phyloP scores from a whole-genome alignment of 2,113 vertebrate species.

The Bolborhynchus lineola region DNA sequence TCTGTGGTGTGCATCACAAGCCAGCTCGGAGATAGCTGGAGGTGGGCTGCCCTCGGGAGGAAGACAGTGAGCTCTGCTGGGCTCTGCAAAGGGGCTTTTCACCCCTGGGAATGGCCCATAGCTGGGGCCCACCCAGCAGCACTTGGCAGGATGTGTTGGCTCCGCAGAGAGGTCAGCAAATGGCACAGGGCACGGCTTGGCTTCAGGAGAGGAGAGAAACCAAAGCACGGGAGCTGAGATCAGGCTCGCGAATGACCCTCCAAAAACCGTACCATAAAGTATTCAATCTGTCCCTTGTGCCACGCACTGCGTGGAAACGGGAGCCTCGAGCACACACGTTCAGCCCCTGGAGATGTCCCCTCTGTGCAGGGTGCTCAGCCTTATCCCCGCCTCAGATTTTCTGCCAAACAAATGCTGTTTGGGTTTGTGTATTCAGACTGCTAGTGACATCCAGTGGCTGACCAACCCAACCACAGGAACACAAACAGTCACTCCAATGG shows the following conservation, averaged over 20 bases:
- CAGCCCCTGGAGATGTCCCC: background rate
- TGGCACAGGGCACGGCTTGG: background rate
- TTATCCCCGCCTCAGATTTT: background rate
- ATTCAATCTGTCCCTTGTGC: background rate
- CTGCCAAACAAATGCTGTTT: constrained; percentile 25
- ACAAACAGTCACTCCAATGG: background rate
- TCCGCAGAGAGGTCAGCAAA: background rate
- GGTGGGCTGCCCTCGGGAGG: background rate
- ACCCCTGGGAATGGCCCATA: accelerated
- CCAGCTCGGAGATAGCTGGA: background rate
- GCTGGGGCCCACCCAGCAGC: background rate
- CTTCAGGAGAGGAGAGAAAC: background rate
- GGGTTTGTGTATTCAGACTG: background rate
- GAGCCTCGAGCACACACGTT: background rate
- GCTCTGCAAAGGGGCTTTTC: background rate
- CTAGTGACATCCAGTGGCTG: constrained; percentile 66
- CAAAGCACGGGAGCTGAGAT: background rate
- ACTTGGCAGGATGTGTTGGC: background rate
- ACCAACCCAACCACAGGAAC: background rate
- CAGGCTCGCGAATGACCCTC: background rate
- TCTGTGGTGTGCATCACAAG: background rate
- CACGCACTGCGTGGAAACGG: background rate
- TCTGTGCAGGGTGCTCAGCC: background rate
- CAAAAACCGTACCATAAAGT: background rate
- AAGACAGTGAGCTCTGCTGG: background rate